Evolutionary conservation across 2,113 vertebrate species (phyloP).

Genomic region (Zosterops lateralis): DNA sequence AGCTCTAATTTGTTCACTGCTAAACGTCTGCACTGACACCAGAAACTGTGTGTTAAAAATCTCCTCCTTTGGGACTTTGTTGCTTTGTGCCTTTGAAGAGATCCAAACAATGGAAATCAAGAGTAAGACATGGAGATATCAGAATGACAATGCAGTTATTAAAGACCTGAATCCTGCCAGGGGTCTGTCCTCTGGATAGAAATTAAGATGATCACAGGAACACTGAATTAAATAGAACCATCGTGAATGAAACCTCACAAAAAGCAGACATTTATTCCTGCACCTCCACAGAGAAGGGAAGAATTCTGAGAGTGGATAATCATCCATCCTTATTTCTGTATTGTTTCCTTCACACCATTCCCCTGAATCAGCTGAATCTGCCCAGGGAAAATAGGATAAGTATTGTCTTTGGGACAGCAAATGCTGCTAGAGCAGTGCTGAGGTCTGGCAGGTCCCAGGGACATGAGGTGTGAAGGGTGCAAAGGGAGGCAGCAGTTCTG

Average conservation of each 20-base stretch:
- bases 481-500: background rate
- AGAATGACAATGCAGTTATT: background rate
- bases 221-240: background rate
- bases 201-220: conserved; percentile 20
- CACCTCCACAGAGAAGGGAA: background rate
- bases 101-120: background rate
- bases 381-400: background rate
- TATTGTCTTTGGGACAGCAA: background rate
- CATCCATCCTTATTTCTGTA: background rate
- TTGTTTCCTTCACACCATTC: background rate
- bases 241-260: background rate
- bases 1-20: background rate
- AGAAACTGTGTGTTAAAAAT: background rate
- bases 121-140: background rate
- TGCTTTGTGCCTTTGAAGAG: conserved; percentile 10
- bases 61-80: background rate
- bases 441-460: background rate
- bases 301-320: background rate
- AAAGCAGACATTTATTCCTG: background rate
- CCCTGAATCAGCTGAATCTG: background rate
- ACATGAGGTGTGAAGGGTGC: background rate
- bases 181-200: background rate
- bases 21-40: background rate
- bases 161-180: background rate
- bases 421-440: background rate